These are phyloP conservation scores for Zalophus californianus DNA, from an alignment of 2,797 vertebrate genomes.

Conservation along the genomic window DNA sequence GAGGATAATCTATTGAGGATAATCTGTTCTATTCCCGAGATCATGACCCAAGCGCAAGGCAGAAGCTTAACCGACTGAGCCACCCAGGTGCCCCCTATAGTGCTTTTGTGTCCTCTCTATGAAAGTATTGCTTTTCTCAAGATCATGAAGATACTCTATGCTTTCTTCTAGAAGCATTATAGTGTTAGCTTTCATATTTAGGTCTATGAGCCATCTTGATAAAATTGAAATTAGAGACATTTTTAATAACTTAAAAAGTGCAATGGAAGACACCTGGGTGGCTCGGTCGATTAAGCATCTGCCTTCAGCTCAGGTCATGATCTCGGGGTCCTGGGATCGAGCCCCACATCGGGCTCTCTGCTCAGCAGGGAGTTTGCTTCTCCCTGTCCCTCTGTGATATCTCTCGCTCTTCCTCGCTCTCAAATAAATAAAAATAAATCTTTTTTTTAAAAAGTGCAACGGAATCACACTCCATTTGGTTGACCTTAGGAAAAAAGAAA, in stretches of 20 bases:
- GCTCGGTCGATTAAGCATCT: not conserved
- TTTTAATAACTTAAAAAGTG: not conserved
- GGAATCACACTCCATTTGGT: not conserved
- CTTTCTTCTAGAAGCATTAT: not conserved
- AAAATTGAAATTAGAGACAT: not conserved
- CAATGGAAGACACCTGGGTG: not conserved
- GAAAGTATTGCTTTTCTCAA: not conserved
- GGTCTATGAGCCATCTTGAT: not conserved
- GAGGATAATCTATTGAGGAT: too few relatives aligned
- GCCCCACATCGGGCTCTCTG: not conserved
- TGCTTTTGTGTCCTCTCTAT: not conserved
- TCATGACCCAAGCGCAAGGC: too few relatives aligned
- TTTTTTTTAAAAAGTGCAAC: not conserved
- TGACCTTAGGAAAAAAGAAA: not conserved
- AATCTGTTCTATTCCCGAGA: too few relatives aligned
- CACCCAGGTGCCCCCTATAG: too few relatives aligned
- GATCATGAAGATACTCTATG: not conserved
- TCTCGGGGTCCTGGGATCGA: not conserved
- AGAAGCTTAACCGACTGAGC: too few relatives aligned
- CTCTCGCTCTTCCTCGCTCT: not conserved
- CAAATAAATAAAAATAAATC: not conserved
- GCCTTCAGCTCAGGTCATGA: not conserved
- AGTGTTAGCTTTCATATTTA: not conserved
- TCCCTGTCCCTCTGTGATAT: not conserved
- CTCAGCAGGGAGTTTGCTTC: not conserved